Evolutionary conservation across 2,888 invertebrate species (phyloP).

Genomic region (Diaprepes abbreviatus): DNA sequence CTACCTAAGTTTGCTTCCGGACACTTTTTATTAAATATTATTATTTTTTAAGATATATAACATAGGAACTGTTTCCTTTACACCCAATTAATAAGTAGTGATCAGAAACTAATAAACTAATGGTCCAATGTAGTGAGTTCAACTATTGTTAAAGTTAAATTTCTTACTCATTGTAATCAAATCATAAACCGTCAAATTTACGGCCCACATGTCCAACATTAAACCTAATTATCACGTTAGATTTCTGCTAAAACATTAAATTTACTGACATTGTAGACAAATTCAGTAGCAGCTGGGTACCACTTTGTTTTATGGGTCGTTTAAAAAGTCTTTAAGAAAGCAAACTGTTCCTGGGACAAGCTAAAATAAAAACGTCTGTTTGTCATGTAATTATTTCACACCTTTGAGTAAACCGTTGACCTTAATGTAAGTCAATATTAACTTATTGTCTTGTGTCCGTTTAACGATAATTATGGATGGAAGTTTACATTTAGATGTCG

Average conservation of each 20-base stretch:
- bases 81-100: too few relatives aligned
- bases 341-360: conserved; percentile 56
- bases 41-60: too few relatives aligned
- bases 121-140: too few relatives aligned
- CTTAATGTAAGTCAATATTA: conserved; percentile 58
- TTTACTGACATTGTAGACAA: conserved; percentile 23
- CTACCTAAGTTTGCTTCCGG: too few relatives aligned
- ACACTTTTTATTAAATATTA: too few relatives aligned
- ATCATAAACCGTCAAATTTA: not conserved
- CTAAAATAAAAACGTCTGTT: conserved; percentile 62
- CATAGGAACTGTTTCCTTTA: too few relatives aligned
- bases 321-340: conserved; percentile 59
- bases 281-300: conserved; percentile 54
- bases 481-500: not conserved
- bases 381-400: conserved; percentile 64
- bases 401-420: conserved; percentile 64
- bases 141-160: too few relatives aligned
- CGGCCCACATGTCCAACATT: not conserved
- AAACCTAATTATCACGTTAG: conserved; percentile 3
- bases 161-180: not conserved
- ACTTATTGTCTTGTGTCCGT: conserved; percentile 33
- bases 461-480: conserved; percentile 1
- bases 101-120: too few relatives aligned
- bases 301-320: conserved; percentile 59
- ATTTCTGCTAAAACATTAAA: conserved; percentile 19